Evolutionary conservation across 2,797 vertebrate genomes (phyloP).

Genomic region (Danio kyathit): DNA sequence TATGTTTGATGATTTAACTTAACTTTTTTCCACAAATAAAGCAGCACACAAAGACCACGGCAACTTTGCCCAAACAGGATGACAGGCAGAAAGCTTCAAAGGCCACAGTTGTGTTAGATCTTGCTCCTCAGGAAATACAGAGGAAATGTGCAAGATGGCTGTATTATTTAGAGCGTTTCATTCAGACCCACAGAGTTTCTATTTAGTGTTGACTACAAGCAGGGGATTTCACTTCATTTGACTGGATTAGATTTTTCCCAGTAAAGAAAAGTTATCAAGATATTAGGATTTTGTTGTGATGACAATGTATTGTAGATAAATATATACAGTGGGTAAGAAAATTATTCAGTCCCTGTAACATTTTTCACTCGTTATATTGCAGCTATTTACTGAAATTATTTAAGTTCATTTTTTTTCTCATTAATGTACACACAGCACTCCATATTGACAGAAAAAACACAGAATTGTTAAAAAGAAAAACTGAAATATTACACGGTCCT

Average conservation of each 20-base stretch:
- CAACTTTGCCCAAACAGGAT: constrained; percentile 49
- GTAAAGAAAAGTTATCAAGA: background rate
- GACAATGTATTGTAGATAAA: background rate
- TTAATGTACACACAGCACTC: no score
- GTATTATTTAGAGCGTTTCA: background rate
- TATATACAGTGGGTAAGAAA: no score
- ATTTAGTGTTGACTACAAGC: background rate
- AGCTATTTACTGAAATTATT: no score
- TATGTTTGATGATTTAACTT: constrained; percentile 37
- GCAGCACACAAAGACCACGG: constrained; percentile 38
- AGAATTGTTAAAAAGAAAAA: no score
- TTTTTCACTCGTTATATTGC: no score
- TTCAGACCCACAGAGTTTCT: background rate
- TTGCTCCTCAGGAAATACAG: constrained; percentile 53
- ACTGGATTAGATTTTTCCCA: background rate
- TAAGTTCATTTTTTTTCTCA: no score
- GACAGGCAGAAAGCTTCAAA: constrained; percentile 54
- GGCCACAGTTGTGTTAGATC: constrained; percentile 40
- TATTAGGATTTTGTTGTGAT: background rate
- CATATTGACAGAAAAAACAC: no score
- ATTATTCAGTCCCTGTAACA: no score
- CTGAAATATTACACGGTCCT: no score
- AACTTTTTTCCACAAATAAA: constrained; percentile 36
- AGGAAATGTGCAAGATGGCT: constrained; percentile 20
- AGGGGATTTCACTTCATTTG: background rate